Base-by-base conservation (phyloP, 2,888 invertebrate genomes). In the Xestia ashworthii region DNA sequence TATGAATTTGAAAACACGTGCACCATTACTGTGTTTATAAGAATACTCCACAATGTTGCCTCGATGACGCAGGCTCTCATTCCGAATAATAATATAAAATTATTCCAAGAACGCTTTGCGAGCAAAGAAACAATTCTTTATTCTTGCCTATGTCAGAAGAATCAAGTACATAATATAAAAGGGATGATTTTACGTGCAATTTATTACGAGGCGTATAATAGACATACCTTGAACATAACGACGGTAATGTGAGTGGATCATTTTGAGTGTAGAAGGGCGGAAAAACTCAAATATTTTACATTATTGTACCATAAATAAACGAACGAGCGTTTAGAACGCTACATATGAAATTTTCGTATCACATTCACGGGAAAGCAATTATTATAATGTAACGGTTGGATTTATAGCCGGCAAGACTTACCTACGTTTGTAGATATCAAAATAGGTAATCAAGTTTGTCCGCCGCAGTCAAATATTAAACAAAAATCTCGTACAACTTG, bases 161-260 rank as follows among this genome's bases (percentile, higher is more conserved):
- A 78, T 68, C 70, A 76, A 64, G 81, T 60, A 83, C 48, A 73
- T 77, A 74, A 74, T 66, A 78, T 78, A 78, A 87, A 82, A 80
- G 66, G 66, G 60, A 79, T 76, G 79, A 85, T 84, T 84, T 78
- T 46, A 68, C 74, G 78, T 74, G 79, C 76, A 79, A 84, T 87
- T 81, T 88, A 83, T 85, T 77, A 83, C 66, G 73, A 72, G 82
- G 83, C 86, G 87, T 86, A 88, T 88, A 86, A 85, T 83, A 87
- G 80, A 86, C 87, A 84, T 87, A 90, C 85, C 86, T 88, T 74
- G 69, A 87, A 88, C 90, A 86, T 90, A 89, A 90, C 90, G 88
- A 89, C 89, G 90, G 90, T 91, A 92, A 93, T 90, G 89, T 88
- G 88, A 88, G 89, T 88, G 91, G 91, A 92, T 93, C 90, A 93